Conservation (phyloP, 2,888 invertebrate species). For the Ceriagrion tenellum region DNA sequence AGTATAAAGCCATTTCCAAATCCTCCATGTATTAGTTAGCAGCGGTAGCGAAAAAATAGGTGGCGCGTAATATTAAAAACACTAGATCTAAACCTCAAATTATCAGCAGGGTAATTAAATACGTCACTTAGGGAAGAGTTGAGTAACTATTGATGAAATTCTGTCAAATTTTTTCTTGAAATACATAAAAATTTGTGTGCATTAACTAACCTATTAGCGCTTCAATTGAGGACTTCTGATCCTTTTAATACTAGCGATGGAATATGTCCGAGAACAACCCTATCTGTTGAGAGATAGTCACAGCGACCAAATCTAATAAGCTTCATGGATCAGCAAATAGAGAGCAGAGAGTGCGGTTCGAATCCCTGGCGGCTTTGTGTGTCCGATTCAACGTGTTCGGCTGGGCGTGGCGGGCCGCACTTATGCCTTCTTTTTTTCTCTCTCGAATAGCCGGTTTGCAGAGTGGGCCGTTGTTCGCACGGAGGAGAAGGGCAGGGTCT, state of each 20-base stretch:
- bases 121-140: too few species aligned
- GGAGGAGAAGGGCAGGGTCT: neutral
- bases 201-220: neutral
- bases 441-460: neutral
- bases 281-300: neutral
- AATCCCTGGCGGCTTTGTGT: neutral
- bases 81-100: too few species aligned
- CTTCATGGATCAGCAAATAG: neutral
- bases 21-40: too few species aligned
- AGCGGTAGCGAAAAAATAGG: too few species aligned
- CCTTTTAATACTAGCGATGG: neutral
- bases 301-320: neutral
- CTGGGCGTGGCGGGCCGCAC: conserved; percentile 41
- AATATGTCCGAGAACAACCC: neutral
- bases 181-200: too few species aligned
- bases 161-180: too few species aligned
- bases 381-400: conserved; percentile 11
- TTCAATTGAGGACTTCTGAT: neutral
- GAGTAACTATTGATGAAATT: too few species aligned
- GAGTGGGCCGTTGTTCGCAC: neutral
- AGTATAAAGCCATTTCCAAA: too few species aligned
- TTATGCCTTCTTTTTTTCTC: neutral
- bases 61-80: too few species aligned
- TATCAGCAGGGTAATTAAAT: too few species aligned
- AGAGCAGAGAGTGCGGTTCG: neutral